Evolutionary conservation across 2,797 vertebrate genomes (phyloP), one percentile per base, ranked within the genome.

Genomic region (Notamacropus eugenii): DNA sequence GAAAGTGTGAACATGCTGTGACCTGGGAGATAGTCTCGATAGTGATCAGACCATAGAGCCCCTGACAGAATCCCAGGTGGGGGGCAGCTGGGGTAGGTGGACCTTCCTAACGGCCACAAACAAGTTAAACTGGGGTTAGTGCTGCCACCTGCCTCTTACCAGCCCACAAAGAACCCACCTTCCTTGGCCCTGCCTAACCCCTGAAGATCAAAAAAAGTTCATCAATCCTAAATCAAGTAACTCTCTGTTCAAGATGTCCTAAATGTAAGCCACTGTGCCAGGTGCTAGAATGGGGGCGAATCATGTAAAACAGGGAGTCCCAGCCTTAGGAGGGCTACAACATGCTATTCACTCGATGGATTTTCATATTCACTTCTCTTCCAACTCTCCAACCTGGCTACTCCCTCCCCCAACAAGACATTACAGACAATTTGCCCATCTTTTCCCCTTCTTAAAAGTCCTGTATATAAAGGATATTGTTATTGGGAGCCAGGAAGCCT

Each of bases 121-220:
- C n/a, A 67, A 94, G 90, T 46, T 6, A 40, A n/a, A 3, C 10
- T 9, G 52, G 46, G 67, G 5, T 52, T 59, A 55, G 27, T 90
- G 58, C 34, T 46, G 59, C 57, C 13, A 0, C 74, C 90, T 12
- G 29, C 57, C 57, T 58, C 57, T 29, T 9, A 29, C 9, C 57
- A 58, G 9, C 9, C 9, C 57, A 58, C 9, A 1, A 58, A 58
- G 57, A 58, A 0, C 90, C 82, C 14, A 40, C 90, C 92, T 92
- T 92, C 55, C 95, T 27, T 91, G 92, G 91, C 90, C 93, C 93
- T 92, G 34, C 55, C 46, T 74, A 90, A 34, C 54, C 55, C 56
- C 28, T 74, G 54, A 90, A 94, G 74, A 55, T 1, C 0, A 46
- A n/a, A 31, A 90, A 74, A 96, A 87, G 62, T 12, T 1, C 4